A percentile compares a stretch with the other conserved stretches of the same genome.
phyloP scores from a whole-genome alignment of 1,140 invertebrate species.

The Zaprionus capensis region DNA sequence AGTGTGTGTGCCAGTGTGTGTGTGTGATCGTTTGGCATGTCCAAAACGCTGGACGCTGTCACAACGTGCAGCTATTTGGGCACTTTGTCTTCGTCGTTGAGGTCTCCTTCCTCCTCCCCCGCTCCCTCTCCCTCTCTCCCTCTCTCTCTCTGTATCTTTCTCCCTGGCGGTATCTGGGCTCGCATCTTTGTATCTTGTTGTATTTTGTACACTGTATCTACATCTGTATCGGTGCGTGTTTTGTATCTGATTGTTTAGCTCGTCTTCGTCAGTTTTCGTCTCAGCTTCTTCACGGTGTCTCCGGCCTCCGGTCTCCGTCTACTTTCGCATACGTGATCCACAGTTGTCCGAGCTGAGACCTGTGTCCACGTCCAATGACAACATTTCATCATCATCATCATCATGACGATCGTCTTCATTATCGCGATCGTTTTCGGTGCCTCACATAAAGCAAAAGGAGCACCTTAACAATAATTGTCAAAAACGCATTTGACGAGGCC shows the following conservation, averaged over 20 bases:
- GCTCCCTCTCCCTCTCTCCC: not conserved
- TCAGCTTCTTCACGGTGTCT: not conserved
- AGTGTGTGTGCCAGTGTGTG: constrained; percentile 25
- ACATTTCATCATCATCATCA: constrained; percentile 70
- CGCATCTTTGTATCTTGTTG: constrained; percentile 42
- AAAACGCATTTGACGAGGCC: constrained; percentile 61
- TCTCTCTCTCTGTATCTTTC: constrained; percentile 21
- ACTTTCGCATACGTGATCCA: constrained; percentile 41
- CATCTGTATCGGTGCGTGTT: constrained; percentile 55
- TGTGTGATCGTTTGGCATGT: constrained; percentile 75
- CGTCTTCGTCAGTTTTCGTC: not conserved
- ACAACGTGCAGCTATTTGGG: constrained; percentile 77
- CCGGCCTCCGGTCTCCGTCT: not conserved
- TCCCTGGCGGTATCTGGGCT: constrained; percentile 29
- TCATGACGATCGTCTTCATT: constrained; percentile 54
- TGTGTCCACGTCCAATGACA: constrained; percentile 81
- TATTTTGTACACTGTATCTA: constrained; percentile 25
- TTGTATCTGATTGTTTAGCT: constrained; percentile 64
- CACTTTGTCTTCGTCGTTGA: constrained; percentile 59
- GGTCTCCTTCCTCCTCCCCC: constrained; percentile 21
- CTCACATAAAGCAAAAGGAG: constrained; percentile 53
- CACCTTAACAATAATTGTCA: constrained; percentile 82
- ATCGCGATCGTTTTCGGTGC: constrained; percentile 31
- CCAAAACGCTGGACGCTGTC: constrained; percentile 64
- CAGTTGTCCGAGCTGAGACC: constrained; percentile 62